phyloP scores from a whole-genome alignment of 2,797 vertebrate species.

The Ceyx erithaca region DNA sequence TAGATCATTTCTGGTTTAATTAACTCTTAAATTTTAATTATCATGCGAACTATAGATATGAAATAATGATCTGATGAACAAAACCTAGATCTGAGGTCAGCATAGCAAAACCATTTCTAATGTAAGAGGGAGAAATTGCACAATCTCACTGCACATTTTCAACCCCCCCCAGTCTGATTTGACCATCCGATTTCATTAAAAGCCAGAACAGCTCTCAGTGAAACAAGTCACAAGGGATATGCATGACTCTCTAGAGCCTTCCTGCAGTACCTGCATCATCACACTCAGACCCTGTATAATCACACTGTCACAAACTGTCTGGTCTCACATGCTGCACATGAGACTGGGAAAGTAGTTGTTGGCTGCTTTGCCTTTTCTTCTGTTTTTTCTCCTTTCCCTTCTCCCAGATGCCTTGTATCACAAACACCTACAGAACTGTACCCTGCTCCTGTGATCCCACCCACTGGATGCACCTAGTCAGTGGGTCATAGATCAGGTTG shows the following conservation, averaged over 20 bases:
- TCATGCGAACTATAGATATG: not conserved
- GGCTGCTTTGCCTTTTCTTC: not conserved
- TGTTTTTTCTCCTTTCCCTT: not conserved
- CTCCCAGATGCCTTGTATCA: not conserved
- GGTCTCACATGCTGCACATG: not conserved
- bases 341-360: not conserved
- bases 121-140: not conserved
- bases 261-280: not conserved
- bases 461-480: fast-evolving
- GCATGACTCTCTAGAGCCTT: not conserved
- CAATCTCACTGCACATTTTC: not conserved
- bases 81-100: conserved; percentile 24
- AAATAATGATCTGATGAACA: conserved; percentile 30
- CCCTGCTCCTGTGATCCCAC: not conserved
- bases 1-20: conserved; percentile 62
- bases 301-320: not conserved
- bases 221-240: not conserved
- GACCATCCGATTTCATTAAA: not conserved
- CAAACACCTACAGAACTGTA: not conserved
- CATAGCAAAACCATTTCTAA: not conserved
- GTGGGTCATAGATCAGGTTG: not conserved
- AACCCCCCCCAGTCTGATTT: not conserved
- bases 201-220: not conserved
- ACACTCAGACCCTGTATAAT: not conserved
- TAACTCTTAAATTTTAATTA: conserved; percentile 62